These are phyloP conservation scores for Osmoderma eremita DNA, from an alignment of 2,888 invertebrate species.

Conservation along the genomic window DNA sequence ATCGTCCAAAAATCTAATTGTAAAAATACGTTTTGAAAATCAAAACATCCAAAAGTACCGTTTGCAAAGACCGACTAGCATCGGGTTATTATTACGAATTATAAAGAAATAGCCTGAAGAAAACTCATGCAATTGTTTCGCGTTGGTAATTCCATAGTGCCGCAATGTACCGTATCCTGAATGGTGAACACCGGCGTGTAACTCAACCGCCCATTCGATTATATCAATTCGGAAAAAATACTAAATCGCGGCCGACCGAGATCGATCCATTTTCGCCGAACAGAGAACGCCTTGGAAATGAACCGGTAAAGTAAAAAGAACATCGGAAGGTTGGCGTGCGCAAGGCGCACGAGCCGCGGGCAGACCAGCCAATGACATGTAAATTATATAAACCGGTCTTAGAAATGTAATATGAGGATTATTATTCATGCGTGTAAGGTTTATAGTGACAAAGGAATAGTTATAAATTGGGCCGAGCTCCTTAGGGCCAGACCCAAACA, in stretches of 20 bases:
- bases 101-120: too few relatives aligned
- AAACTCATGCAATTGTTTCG: too few relatives aligned
- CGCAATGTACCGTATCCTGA: too few relatives aligned
- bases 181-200: too few relatives aligned
- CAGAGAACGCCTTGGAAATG: conserved; percentile 5
- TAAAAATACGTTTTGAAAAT: too few relatives aligned
- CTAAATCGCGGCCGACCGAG: conserved; percentile 6
- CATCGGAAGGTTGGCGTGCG: conserved; percentile 45
- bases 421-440: conserved; percentile 45
- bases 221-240: conserved; percentile 13
- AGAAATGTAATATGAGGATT: conserved; percentile 48
- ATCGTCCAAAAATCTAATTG: too few relatives aligned
- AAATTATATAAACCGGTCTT: conserved; percentile 52
- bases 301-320: conserved; percentile 19
- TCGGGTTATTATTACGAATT: too few relatives aligned
- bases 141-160: too few relatives aligned
- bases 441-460: conserved; percentile 32
- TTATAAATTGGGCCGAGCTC: conserved; percentile 33
- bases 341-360: conserved; percentile 54
- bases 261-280: conserved; percentile 9
- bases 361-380: conserved; percentile 55
- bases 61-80: too few relatives aligned
- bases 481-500: conserved; percentile 13
- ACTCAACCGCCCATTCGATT: conserved; percentile 1
- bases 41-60: too few relatives aligned